Evolutionary conservation across 2,113 vertebrate genomes (phyloP).

Genomic region (Ploceus nigricollis): DNA sequence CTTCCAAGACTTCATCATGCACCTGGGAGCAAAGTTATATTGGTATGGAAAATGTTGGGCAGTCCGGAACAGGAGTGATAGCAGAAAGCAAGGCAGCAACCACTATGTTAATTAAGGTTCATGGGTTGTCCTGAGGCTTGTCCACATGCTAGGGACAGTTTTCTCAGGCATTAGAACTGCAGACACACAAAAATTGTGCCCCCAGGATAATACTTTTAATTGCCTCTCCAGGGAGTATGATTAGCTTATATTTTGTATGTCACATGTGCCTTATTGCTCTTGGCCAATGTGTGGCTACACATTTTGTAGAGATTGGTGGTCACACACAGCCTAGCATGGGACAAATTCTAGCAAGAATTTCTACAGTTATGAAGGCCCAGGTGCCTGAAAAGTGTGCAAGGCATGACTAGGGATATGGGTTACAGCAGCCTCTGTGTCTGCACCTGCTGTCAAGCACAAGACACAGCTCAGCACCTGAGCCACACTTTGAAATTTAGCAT

Average conservation of each 20-base stretch:
- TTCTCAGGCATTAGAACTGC: not conserved
- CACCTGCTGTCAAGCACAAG: not conserved
- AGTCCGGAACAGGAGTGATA: not conserved
- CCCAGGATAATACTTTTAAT: not conserved
- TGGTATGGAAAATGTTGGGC: not conserved
- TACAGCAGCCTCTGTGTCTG: not conserved
- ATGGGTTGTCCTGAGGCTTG: not conserved
- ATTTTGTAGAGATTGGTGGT: not conserved
- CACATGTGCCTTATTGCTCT: not conserved
- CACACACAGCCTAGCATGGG: not conserved
- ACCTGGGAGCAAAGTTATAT: not conserved
- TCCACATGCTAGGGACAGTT: not conserved
- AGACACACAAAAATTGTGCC: not conserved
- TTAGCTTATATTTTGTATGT: not conserved
- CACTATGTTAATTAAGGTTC: not conserved
- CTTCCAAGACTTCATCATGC: not conserved
- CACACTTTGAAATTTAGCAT: not conserved
- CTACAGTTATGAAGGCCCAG: not conserved
- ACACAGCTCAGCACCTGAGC: not conserved
- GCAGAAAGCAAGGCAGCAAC: not conserved
- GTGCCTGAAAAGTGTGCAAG: not conserved
- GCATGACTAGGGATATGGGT: not conserved
- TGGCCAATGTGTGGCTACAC: not conserved
- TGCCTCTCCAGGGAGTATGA: not conserved
- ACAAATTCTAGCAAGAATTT: not conserved